phyloP scores from a whole-genome alignment of 2,113 vertebrate species.

The Ptilorrhoa leucosticta region DNA sequence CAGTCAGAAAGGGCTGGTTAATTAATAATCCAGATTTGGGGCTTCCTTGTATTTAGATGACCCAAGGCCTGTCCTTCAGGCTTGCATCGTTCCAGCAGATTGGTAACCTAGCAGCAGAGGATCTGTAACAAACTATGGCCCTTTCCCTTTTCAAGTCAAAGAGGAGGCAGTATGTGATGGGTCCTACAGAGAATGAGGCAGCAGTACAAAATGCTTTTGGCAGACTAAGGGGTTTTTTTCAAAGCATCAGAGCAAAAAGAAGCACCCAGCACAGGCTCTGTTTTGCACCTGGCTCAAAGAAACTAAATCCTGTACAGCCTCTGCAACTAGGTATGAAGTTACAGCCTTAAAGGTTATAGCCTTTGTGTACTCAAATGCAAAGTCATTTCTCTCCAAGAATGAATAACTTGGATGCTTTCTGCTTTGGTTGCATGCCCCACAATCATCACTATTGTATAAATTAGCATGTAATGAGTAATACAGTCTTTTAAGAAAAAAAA shows the following conservation, averaged over 20 bases:
- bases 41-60: not conserved
- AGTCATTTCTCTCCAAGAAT: not conserved
- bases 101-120: not conserved
- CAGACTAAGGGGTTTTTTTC: not conserved
- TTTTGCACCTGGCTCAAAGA: not conserved
- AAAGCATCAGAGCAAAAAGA: not conserved
- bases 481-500: not conserved
- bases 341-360: not conserved
- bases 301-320: not conserved
- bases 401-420: not conserved
- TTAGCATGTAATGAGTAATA: not conserved
- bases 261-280: not conserved
- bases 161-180: not conserved
- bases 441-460: not conserved
- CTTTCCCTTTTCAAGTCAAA: not conserved
- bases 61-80: not conserved
- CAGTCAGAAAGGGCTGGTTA: not conserved
- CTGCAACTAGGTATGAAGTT: not conserved
- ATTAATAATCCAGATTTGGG: not conserved
- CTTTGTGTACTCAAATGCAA: not conserved
- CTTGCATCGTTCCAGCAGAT: not conserved
- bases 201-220: not conserved
- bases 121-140: not conserved
- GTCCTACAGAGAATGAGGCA: not conserved
- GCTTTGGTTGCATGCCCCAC: not conserved